Conservation (phyloP, 2,888 invertebrate species). For the Andrena minutula region DNA sequence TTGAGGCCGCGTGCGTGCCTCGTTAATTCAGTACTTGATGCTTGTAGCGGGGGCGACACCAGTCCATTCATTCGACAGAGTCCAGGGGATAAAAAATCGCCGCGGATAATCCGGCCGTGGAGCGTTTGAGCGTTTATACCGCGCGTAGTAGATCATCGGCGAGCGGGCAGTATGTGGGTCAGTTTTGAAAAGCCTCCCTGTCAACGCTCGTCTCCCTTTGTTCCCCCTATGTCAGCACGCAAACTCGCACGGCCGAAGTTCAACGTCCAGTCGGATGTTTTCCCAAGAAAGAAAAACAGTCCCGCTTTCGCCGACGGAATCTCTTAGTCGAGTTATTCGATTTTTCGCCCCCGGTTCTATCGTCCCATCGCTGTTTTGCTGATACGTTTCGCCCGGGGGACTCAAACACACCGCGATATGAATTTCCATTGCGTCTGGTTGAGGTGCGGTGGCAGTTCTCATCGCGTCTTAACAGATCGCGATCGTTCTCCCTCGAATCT, state of each 20-base stretch:
- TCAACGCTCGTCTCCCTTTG: constrained; percentile 24
- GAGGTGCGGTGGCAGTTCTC: neutral
- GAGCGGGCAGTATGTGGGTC: constrained; percentile 58
- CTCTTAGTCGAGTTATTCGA: constrained; percentile 29
- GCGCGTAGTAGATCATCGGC: constrained; percentile 49
- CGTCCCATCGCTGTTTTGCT: neutral
- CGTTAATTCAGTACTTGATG: constrained; percentile 73
- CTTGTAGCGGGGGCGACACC: constrained; percentile 58
- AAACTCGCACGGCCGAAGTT: constrained; percentile 23
- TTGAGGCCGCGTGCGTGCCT: constrained; percentile 68
- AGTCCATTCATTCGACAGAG: constrained; percentile 65
- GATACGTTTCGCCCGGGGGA: neutral
- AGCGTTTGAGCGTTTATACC: constrained; percentile 58
- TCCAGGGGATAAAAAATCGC: constrained; percentile 56
- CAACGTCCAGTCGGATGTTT: constrained; percentile 25
- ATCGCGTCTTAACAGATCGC: neutral
- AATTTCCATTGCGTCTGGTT: neutral
- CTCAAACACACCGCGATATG: neutral
- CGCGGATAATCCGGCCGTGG: constrained; percentile 60
- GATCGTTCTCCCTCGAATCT: neutral
- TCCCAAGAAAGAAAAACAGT: constrained; percentile 41
- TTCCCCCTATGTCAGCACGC: neutral
- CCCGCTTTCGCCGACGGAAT: constrained; percentile 11
- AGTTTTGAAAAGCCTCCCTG: constrained; percentile 65
- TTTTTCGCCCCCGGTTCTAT: constrained; percentile 18